These are phyloP conservation scores for Sporophila hypoxantha DNA, from an alignment of 2,113 vertebrate genomes.

Conservation along the genomic window DNA sequence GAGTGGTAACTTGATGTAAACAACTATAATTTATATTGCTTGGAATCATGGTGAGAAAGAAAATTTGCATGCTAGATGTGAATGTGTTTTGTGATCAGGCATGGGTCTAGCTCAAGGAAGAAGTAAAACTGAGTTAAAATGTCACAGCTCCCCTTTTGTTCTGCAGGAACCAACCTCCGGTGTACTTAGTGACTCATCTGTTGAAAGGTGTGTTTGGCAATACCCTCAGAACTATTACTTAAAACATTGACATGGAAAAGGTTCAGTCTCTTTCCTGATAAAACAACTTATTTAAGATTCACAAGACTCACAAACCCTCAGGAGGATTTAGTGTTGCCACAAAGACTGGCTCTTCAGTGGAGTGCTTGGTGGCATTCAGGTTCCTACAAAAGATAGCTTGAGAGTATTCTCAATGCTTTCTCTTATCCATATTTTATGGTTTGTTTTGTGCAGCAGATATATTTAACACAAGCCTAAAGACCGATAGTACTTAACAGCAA, in stretches of 20 bases:
- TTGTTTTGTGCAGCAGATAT: background rate
- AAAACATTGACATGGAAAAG: background rate
- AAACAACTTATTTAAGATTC: background rate
- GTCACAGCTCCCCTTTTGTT: conserved; percentile 3
- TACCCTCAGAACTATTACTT: background rate
- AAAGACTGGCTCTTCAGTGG: background rate
- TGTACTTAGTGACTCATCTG: conserved; percentile 25
- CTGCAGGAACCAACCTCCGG: background rate
- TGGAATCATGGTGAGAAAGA: background rate
- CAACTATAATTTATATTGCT: conserved; percentile 28
- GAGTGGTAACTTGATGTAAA: conserved; percentile 2
- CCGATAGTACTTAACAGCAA: background rate
- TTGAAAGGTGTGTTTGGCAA: conserved; percentile 4
- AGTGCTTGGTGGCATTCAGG: background rate
- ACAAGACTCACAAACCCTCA: background rate
- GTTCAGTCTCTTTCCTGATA: background rate
- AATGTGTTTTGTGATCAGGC: background rate
- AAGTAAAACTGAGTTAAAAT: conserved; percentile 39
- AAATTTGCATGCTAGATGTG: background rate
- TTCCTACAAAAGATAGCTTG: background rate
- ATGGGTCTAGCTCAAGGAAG: background rate
- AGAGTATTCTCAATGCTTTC: background rate
- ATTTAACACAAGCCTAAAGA: background rate
- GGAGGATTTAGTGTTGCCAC: background rate
- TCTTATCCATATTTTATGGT: background rate